Conservation (phyloP, 2,797 vertebrate species). For the Mareca penelope region DNA sequence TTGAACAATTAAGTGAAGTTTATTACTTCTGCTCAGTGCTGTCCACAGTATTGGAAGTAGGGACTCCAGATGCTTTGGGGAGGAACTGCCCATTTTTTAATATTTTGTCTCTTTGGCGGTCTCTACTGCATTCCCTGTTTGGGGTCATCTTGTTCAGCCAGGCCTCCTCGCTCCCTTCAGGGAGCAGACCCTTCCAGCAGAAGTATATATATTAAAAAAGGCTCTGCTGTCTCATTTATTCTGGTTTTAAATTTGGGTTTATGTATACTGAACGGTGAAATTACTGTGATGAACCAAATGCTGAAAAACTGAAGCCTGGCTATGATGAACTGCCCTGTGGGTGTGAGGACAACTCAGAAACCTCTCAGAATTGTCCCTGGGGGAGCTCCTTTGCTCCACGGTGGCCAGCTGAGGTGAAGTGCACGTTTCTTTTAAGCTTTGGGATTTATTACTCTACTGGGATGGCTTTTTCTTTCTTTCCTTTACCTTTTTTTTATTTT, state of each 20-base stretch:
- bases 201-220: background rate
- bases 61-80: background rate
- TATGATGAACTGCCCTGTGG: background rate
- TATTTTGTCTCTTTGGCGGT: background rate
- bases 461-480: background rate
- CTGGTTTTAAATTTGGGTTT: background rate
- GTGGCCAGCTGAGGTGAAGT: background rate
- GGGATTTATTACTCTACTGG: background rate
- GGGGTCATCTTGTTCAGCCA: background rate
- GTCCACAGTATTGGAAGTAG: background rate
- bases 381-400: background rate
- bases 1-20: background rate
- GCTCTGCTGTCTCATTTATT: background rate
- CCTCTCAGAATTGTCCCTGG: background rate
- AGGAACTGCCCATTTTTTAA: background rate
- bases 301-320: background rate
- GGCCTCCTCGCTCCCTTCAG: background rate
- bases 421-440: background rate
- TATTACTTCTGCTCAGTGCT: background rate
- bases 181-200: background rate
- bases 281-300: background rate
- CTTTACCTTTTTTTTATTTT: too few relatives aligned
- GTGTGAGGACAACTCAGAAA: background rate
- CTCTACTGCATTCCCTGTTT: background rate
- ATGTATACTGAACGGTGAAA: background rate